Conservation (phyloP, 1,140 invertebrate genomes). For the Plutomurus gul region DNA sequence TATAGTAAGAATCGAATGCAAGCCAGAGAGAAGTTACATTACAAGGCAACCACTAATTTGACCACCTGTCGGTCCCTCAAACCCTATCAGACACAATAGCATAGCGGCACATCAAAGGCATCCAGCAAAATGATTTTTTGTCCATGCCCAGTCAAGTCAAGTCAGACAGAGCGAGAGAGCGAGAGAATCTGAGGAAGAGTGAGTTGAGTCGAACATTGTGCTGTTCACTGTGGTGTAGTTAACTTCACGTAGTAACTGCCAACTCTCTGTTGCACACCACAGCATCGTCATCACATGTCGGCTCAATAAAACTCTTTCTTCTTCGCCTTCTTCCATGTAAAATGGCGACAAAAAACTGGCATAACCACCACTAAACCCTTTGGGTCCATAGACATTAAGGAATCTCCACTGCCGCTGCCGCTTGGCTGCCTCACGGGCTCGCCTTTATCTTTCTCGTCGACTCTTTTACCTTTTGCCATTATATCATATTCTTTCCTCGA, state of each 20-base stretch:
- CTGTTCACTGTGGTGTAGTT: not conserved
- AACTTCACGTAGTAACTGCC: not conserved
- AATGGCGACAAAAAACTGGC: slow-evolving; percentile 36
- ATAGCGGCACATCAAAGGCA: slow-evolving; percentile 44
- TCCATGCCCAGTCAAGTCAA: slow-evolving; percentile 18
- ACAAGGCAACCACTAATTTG: slow-evolving; percentile 54
- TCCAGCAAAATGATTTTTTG: slow-evolving; percentile 37
- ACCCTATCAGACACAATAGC: slow-evolving; percentile 46
- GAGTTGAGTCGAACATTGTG: not conserved
- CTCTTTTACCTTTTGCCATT: not conserved
- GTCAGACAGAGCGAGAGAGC: not conserved
- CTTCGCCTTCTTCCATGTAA: slow-evolving; percentile 21
- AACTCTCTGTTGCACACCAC: not conserved
- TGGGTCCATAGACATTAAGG: slow-evolving; percentile 32
- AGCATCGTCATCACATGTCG: slow-evolving; percentile 22
- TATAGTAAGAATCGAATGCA: slow-evolving; percentile 4
- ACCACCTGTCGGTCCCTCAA: slow-evolving; percentile 51
- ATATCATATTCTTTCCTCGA: no score
- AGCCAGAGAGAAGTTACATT: slow-evolving; percentile 45
- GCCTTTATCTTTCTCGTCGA: slow-evolving; percentile 3
- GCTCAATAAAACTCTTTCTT: slow-evolving; percentile 41
- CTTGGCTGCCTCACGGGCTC: slow-evolving; percentile 25
- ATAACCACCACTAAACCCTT: slow-evolving; percentile 39
- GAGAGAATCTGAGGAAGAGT: not conserved
- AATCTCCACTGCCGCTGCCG: slow-evolving; percentile 11